Conservation (phyloP, 2,888 invertebrate genomes). For the Panzeria rudis region DNA sequence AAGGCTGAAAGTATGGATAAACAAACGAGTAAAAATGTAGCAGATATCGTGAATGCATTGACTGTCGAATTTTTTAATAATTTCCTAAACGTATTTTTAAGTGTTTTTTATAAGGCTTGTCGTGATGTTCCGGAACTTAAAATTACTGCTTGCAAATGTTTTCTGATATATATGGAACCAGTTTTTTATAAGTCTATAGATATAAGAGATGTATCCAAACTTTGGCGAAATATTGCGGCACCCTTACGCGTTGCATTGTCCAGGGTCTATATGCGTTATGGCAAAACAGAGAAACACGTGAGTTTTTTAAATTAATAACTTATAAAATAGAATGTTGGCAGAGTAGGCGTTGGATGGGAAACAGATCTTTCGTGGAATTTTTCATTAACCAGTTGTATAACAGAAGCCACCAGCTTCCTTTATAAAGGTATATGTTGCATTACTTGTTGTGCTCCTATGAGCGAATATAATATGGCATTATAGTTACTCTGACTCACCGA, state of each 20-base stretch:
- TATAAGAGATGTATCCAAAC: constrained; percentile 87
- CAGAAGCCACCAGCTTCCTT: too few relatives aligned
- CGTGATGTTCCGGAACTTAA: constrained; percentile 93
- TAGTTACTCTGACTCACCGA: too few relatives aligned
- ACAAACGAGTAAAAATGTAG: constrained; percentile 52
- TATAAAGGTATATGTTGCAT: too few relatives aligned
- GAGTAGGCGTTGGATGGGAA: too few relatives aligned
- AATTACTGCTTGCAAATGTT: constrained; percentile 91
- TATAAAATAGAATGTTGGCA: too few relatives aligned
- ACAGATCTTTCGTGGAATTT: too few relatives aligned
- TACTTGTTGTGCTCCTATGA: too few relatives aligned
- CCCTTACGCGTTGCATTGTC: constrained; percentile 90
- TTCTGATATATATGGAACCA: constrained; percentile 91
- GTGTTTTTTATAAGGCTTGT: constrained; percentile 93
- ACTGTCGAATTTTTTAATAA: constrained; percentile 87
- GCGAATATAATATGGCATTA: too few relatives aligned
- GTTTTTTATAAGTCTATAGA: constrained; percentile 87
- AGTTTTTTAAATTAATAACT: constrained; percentile 8
- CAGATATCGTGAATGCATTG: constrained; percentile 79
- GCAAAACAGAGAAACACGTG: constrained; percentile 74
- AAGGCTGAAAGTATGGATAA: background rate
- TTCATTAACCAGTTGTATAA: too few relatives aligned
- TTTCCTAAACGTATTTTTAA: constrained; percentile 92
- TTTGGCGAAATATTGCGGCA: constrained; percentile 92
- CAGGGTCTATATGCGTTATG: constrained; percentile 90